Evolutionary conservation across 1,140 invertebrate species (phyloP).

Genomic region (Sitobion miscanthi): DNA sequence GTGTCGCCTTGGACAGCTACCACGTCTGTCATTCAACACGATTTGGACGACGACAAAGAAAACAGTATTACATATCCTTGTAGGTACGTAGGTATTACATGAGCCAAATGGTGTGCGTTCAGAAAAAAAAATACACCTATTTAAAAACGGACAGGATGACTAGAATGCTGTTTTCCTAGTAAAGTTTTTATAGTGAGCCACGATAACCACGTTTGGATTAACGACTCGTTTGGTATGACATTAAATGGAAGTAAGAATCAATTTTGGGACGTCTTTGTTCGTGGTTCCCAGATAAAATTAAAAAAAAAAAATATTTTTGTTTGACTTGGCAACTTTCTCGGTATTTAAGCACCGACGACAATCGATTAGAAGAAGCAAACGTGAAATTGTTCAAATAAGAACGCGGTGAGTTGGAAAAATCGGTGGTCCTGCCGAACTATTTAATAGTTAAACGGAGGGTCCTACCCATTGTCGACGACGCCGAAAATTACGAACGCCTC

Average conservation of each 20-base stretch:
- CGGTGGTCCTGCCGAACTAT: background rate
- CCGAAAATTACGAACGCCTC: background rate
- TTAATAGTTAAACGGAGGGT: background rate
- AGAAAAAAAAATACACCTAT: background rate
- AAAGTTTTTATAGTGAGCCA: background rate
- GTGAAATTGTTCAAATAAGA: background rate
- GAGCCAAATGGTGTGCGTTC: background rate
- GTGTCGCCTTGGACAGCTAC: background rate
- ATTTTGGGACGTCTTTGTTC: background rate
- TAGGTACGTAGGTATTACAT: background rate
- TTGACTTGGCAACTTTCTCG: background rate
- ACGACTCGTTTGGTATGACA: background rate
- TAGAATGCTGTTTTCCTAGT: background rate
- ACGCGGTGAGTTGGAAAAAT: background rate
- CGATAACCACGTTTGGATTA: background rate
- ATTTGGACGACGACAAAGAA: background rate
- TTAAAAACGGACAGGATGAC: background rate
- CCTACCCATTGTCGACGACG: background rate
- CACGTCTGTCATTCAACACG: background rate
- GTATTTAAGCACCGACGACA: background rate
- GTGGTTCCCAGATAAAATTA: background rate
- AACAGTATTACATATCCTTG: constrained; percentile 1
- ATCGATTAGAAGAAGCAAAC: background rate
- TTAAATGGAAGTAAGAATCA: background rate
- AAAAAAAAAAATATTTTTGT: background rate